Evolutionary conservation across 2,113 vertebrate species (phyloP).

Genomic region (Acrocephalus arundinaceus): DNA sequence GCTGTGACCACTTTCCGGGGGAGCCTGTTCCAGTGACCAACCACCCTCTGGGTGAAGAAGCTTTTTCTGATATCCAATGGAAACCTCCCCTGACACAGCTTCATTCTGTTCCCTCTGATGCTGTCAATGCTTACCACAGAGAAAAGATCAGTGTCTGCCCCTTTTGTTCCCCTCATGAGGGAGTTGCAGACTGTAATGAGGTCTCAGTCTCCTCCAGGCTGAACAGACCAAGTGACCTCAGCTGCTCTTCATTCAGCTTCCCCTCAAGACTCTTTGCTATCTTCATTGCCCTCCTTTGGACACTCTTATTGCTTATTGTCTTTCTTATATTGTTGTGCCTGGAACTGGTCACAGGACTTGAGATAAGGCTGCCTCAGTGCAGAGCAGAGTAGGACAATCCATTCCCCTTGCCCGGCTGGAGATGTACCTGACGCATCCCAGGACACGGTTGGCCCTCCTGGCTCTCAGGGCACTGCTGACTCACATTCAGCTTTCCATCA

Average conservation of each 20-base stretch:
- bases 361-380: rapidly evolving
- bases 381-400: background rate
- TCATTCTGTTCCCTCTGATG: background rate
- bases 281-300: background rate
- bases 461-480: background rate
- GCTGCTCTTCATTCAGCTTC: rapidly evolving
- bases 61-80: background rate
- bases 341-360: rapidly evolving
- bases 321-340: too few species aligned
- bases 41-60: background rate
- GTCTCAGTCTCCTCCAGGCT: background rate
- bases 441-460: background rate
- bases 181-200: background rate
- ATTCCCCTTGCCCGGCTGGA: rapidly evolving
- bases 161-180: background rate
- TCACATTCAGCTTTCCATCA: background rate
- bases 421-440: rapidly evolving
- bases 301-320: background rate
- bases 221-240: background rate
- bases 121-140: background rate
- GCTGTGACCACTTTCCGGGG: too few species aligned
- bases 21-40: background rate
- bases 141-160: background rate
- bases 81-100: background rate
- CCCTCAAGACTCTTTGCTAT: background rate